A percentile compares a stretch with the other conserved stretches of the same genome.
Evolutionary conservation across 2,113 vertebrate species (phyloP).

Genomic region (Murina feae): DNA sequence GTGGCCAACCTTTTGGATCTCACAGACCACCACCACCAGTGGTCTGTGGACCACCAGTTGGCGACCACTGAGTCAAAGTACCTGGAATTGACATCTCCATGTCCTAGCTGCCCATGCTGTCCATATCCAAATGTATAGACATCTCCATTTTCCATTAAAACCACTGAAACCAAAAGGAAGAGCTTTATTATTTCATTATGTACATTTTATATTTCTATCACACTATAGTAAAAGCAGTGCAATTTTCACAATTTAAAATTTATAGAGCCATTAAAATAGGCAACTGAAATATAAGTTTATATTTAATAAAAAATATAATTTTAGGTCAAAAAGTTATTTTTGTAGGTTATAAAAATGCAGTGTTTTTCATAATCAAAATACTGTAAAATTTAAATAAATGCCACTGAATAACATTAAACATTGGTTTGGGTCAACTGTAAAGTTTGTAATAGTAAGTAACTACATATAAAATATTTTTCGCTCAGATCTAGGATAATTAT

Average conservation of each 20-base stretch:
- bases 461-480: neutral
- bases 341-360: neutral
- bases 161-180: slow-evolving; percentile 83
- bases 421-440: neutral
- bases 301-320: slow-evolving; percentile 25
- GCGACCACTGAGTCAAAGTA: slow-evolving; percentile 58
- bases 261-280: neutral
- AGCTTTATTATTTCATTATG: slow-evolving; percentile 23
- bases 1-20: no score
- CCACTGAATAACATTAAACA: neutral
- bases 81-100: slow-evolving; percentile 98
- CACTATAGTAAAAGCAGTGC: neutral
- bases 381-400: neutral
- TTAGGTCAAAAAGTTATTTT: neutral
- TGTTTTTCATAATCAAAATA: neutral
- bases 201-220: slow-evolving; percentile 25
- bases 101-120: slow-evolving; percentile 97
- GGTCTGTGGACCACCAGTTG: no score
- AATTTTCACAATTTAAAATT: slow-evolving; percentile 12
- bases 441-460: slow-evolving; percentile 5
- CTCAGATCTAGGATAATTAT: neutral
- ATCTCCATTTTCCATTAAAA: slow-evolving; percentile 98
- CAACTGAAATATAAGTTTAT: neutral
- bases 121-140: slow-evolving; percentile 99
- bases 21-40: no score